Evolutionary conservation across 2,888 invertebrate species (phyloP), one percentile per base, ranked within the genome.

Genomic region (Caenorhabditis macrosperma): DNA sequence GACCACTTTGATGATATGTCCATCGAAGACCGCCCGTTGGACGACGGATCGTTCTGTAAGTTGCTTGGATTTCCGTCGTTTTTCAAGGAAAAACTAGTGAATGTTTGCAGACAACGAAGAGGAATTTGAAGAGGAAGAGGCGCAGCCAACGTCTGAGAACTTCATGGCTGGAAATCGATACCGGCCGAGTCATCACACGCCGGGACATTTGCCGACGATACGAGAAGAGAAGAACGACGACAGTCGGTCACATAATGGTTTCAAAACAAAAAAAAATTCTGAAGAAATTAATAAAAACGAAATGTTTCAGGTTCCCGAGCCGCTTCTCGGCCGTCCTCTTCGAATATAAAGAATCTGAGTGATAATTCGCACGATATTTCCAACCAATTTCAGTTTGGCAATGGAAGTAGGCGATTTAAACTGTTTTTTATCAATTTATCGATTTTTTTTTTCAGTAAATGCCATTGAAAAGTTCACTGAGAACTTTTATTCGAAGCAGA

Each of bases 1-100:
- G 48, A 67, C 15, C 38, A 48, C 1, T 68, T 63, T 12, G 61
- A 54, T 12, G 67, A 76, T 20, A 15, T 24, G 10, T 24, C 57
- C 2, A 44, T 76, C 24, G 55, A 68, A 5, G 75, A 67, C 15
- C 28, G 33, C 10, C 55, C 63, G 26, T n/a, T 55, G 4, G 46
- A 55, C n/a, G 72, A 46, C 20, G 71, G 17, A 20, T 72, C 72
- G 5, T 64, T 54, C 35, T 72, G 72, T 72, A 48, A 35, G 38
- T n/a, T n/a, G n/a, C n/a, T n/a, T n/a, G n/a, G n/a, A n/a, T n/a
- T n/a, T n/a, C n/a, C n/a, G n/a, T n/a, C n/a, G n/a, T n/a, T n/a
- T n/a, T n/a, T n/a, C n/a, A n/a, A n/a, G n/a, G n/a, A n/a, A 46
- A 46, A 20, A 7, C 10, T 6, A 20, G 5, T 10, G n/a, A n/a